These are phyloP conservation scores for Zeuzera pyrina DNA, from an alignment of 2,888 invertebrate genomes.

Conservation along the genomic window DNA sequence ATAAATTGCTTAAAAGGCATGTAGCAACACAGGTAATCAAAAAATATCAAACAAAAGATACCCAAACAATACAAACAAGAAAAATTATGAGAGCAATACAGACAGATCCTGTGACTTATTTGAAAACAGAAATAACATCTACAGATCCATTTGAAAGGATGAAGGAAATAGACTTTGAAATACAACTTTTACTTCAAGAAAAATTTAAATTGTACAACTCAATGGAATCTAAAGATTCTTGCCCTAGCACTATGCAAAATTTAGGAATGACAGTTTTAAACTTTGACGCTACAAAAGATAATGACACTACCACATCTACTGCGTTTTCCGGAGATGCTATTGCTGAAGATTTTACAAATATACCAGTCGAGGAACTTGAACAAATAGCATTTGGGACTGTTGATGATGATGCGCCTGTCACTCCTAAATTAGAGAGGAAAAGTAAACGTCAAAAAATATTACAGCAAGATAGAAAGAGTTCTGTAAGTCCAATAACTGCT, in stretches of 20 bases:
- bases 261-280: constrained; percentile 59
- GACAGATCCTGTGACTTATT: constrained; percentile 32
- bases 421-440: constrained; percentile 18
- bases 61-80: constrained; percentile 49
- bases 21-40: constrained; percentile 34
- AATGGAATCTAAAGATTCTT: constrained; percentile 46
- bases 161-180: constrained; percentile 74
- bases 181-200: constrained; percentile 70
- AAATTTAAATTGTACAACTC: constrained; percentile 72
- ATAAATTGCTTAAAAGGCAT: constrained; percentile 24
- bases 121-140: constrained; percentile 21
- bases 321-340: constrained; percentile 38
- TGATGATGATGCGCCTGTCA: constrained; percentile 20
- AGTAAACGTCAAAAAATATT: constrained; percentile 26
- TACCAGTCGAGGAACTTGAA: constrained; percentile 56
- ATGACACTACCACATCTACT: constrained; percentile 18
- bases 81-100: constrained; percentile 32
- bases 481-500: constrained; percentile 30
- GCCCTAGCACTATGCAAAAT: constrained; percentile 34
- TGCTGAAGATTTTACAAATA: constrained; percentile 47
- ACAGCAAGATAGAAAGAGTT: constrained; percentile 24
- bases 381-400: constrained; percentile 49
- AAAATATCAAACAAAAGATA: constrained; percentile 32
- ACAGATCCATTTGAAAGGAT: constrained; percentile 66
- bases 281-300: constrained; percentile 22